A percentile compares a stretch with the other conserved stretches of the same genome.
phyloP scores from a whole-genome alignment of 2,888 invertebrate genomes.

The Molorchus minor region DNA sequence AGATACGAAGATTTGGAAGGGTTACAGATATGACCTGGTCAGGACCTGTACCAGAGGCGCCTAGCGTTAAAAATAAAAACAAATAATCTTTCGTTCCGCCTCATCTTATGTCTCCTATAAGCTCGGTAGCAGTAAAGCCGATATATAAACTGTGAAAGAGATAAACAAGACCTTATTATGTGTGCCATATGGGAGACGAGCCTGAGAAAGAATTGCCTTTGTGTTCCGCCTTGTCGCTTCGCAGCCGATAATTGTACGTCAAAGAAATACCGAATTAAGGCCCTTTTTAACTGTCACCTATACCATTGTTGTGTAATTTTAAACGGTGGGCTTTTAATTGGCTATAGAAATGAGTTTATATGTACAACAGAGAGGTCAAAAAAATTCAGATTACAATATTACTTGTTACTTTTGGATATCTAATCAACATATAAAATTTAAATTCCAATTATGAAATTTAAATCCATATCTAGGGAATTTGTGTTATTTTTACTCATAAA shows the following conservation, averaged over 20 bases:
- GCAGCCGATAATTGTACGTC: conserved; percentile 30
- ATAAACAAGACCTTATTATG: conserved; percentile 20
- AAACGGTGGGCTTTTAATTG: background rate
- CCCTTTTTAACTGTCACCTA: conserved; percentile 28
- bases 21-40: no score
- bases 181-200: conserved; percentile 15
- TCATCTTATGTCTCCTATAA: background rate
- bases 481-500: no score
- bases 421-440: no score
- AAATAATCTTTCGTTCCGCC: conserved; percentile 16
- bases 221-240: conserved; percentile 15
- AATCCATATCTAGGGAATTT: no score
- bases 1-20: no score
- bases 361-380: no score
- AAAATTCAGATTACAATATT: no score
- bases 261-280: conserved; percentile 27
- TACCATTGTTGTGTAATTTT: conserved; percentile 32
- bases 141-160: conserved; percentile 22
- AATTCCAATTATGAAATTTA: no score
- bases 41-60: no score
- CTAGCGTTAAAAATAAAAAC: no score
- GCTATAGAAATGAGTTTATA: no score
- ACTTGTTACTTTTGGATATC: no score
- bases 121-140: conserved; percentile 3
- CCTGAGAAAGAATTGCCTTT: conserved; percentile 20